Percentiles rank a stretch among this genome's conserved stretches.
These are phyloP conservation scores for Morpho helenor DNA, from an alignment of 2,888 invertebrate species.

Conservation along the genomic window DNA sequence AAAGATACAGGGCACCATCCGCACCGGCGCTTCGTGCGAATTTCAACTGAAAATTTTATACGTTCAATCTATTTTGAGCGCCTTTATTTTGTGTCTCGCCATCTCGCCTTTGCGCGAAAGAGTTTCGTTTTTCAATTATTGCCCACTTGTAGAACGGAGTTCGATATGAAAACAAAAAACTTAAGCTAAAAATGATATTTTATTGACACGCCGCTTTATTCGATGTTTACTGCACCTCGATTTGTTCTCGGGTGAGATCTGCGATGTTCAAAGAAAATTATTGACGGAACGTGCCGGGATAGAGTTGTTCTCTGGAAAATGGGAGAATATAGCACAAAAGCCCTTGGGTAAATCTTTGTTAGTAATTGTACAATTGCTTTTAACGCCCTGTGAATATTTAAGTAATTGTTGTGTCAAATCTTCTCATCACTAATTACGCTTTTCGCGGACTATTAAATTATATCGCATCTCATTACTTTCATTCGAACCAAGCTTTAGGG, in stretches of 20 bases:
- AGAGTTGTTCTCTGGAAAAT: constrained; percentile 46
- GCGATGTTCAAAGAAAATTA: constrained; percentile 74
- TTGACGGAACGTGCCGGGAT: constrained; percentile 73
- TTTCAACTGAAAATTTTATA: constrained; percentile 79
- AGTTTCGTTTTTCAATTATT: constrained; percentile 78
- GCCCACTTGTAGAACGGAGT: constrained; percentile 78
- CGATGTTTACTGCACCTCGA: constrained; percentile 73
- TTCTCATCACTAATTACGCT: constrained; percentile 45
- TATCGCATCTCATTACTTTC: constrained; percentile 60
- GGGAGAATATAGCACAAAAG: constrained; percentile 43
- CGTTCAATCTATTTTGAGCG: constrained; percentile 77
- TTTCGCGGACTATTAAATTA: constrained; percentile 57
- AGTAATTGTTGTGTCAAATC: constrained; percentile 35
- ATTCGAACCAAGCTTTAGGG: constrained; percentile 58
- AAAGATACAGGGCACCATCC: constrained; percentile 76
- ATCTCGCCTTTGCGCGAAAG: constrained; percentile 67
- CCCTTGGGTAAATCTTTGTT: constrained; percentile 42
- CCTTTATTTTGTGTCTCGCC: constrained; percentile 75
- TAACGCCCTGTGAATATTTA: constrained; percentile 36
- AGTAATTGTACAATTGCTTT: constrained; percentile 44
- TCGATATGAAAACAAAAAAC: constrained; percentile 69
- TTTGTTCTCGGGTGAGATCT: constrained; percentile 69
- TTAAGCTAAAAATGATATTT: constrained; percentile 73
- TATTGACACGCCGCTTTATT: constrained; percentile 72
- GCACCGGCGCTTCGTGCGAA: constrained; percentile 72